These are phyloP conservation scores for Tiliacea citrago DNA, from an alignment of 2,888 invertebrate species.

Conservation along the genomic window DNA sequence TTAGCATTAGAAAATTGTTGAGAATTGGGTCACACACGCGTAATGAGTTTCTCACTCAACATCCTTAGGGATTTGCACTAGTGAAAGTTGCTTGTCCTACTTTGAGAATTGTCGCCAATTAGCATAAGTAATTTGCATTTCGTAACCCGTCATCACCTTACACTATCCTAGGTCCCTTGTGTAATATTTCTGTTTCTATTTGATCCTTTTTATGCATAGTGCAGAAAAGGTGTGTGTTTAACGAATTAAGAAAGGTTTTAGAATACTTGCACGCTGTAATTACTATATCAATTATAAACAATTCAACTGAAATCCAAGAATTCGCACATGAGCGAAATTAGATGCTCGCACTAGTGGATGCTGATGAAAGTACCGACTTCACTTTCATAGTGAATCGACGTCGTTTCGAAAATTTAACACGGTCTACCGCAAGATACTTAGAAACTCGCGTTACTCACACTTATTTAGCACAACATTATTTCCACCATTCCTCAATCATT, in stretches of 20 bases:
- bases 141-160: slow-evolving; percentile 36
- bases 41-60: slow-evolving; percentile 75
- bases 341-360: slow-evolving; percentile 37
- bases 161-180: slow-evolving; percentile 32
- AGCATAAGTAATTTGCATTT: slow-evolving; percentile 64
- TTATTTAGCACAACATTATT: slow-evolving; percentile 52
- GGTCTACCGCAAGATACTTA: slow-evolving; percentile 62
- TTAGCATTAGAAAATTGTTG: slow-evolving; percentile 72
- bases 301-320: slow-evolving; percentile 27
- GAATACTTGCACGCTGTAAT: slow-evolving; percentile 18
- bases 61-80: slow-evolving; percentile 71
- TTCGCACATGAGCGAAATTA: slow-evolving; percentile 39
- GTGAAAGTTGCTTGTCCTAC: slow-evolving; percentile 70
- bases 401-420: slow-evolving; percentile 65
- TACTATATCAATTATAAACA: slow-evolving; percentile 40
- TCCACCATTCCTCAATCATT: slow-evolving; percentile 37
- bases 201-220: slow-evolving; percentile 16
- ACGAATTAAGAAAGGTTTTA: slow-evolving; percentile 1
- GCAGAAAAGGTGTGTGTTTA: slow-evolving; percentile 4
- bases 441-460: slow-evolving; percentile 51
- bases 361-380: slow-evolving; percentile 54
- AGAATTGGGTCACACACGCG: slow-evolving; percentile 75
- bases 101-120: slow-evolving; percentile 63
- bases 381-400: slow-evolving; percentile 61
- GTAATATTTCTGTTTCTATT: slow-evolving; percentile 35